A percentile compares a stretch with the other conserved stretches of the same genome.
Conservation (phyloP, 2,797 vertebrate species). For the Betta splendens region DNA sequence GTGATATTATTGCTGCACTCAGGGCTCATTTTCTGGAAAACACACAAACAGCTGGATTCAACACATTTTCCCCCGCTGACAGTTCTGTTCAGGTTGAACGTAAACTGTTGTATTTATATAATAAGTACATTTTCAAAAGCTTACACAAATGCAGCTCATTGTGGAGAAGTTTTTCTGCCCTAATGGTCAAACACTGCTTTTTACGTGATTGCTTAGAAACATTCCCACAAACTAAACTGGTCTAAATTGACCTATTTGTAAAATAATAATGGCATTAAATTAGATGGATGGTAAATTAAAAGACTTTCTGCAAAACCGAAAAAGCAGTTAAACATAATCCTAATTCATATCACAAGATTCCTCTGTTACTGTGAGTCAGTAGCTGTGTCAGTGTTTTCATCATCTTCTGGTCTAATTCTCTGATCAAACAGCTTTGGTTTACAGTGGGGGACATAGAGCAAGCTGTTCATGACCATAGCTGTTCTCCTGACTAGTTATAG, state of each 20-base stretch:
- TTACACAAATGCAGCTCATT: not conserved
- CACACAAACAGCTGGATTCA: not conserved
- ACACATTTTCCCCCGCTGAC: not conserved
- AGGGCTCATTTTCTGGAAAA: not conserved
- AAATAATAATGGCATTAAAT: not conserved
- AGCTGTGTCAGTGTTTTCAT: conserved; percentile 15
- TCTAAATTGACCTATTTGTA: not conserved
- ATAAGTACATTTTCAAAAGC: not conserved
- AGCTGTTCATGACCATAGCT: conserved; percentile 6
- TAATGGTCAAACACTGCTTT: not conserved
- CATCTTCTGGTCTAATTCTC: conserved; percentile 14
- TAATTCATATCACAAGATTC: conserved; percentile 26
- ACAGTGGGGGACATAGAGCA: not conserved
- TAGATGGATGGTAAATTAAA: not conserved
- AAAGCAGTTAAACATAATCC: conserved; percentile 27
- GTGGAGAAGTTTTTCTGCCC: not conserved
- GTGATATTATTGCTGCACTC: too few relatives aligned
- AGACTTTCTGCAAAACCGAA: too few relatives aligned
- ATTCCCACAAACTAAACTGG: not conserved
- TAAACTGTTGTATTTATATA: not conserved
- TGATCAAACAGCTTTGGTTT: conserved; percentile 13
- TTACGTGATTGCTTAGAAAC: conserved; percentile 7
- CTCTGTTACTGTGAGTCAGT: not conserved
- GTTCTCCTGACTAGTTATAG: conserved; percentile 13
- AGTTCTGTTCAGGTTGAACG: not conserved